Percentiles rank a stretch among this genome's conserved stretches.
Conservation (phyloP, 2,888 invertebrate species). For the Brassicogethes aeneus region DNA sequence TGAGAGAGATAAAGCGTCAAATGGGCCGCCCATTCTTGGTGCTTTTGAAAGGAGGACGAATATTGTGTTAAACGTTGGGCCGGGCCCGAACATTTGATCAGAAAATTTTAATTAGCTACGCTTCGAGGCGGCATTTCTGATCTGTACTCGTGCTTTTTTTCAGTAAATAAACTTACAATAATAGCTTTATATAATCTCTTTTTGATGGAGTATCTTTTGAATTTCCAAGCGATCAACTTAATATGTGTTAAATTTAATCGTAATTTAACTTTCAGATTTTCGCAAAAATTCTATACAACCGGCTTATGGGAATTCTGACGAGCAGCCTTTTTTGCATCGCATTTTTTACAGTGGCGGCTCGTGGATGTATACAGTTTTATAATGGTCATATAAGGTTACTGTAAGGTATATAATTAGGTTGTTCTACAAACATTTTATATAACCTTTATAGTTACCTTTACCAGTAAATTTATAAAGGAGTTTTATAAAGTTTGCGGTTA, state of each 20-base stretch:
- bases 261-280: not conserved
- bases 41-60: slow-evolving; percentile 1
- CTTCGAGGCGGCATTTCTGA: slow-evolving; percentile 12
- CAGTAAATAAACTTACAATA: slow-evolving; percentile 2
- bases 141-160: slow-evolving; percentile 2
- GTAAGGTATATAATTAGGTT: no score
- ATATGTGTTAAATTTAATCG: slow-evolving; percentile 3
- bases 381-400: no score
- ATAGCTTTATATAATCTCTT: slow-evolving; percentile 4
- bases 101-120: slow-evolving; percentile 29
- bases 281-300: not conserved
- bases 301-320: not conserved
- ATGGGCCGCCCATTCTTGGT: not conserved
- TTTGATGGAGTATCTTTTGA: slow-evolving; percentile 2
- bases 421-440: no score
- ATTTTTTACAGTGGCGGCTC: no score
- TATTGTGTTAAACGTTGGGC: slow-evolving; percentile 26
- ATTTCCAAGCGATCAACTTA: slow-evolving; percentile 1
- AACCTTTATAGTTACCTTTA: no score
- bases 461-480: no score
- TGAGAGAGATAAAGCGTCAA: not conserved
- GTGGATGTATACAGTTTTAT: not conserved
- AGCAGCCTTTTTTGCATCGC: not conserved
- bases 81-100: slow-evolving; percentile 23
- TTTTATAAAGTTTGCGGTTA: no score